These are phyloP conservation scores for Acrobasis repandana DNA, from an alignment of 2,888 invertebrate species.

Conservation along the genomic window DNA sequence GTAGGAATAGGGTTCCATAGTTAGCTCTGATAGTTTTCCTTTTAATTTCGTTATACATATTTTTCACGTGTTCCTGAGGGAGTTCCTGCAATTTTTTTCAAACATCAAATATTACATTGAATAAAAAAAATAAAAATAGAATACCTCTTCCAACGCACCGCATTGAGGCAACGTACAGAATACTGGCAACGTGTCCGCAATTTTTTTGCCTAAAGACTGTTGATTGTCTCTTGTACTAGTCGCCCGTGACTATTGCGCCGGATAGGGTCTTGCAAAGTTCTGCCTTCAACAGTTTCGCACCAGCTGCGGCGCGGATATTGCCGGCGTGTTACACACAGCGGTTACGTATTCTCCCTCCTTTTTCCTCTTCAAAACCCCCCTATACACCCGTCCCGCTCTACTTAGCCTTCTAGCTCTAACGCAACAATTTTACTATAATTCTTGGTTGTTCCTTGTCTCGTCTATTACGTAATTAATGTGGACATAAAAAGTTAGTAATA, in stretches of 20 bases:
- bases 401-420: not conserved
- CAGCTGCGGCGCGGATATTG: slow-evolving; percentile 22
- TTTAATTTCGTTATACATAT: too few relatives aligned
- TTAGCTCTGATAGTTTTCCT: too few relatives aligned
- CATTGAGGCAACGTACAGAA: too few relatives aligned
- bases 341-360: slow-evolving; percentile 11
- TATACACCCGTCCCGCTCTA: not conserved
- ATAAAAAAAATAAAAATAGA: too few relatives aligned
- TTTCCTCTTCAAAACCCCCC: not conserved
- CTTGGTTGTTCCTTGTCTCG: not conserved
- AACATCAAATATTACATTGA: too few relatives aligned
- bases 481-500: slow-evolving; percentile 1
- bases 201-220: too few relatives aligned
- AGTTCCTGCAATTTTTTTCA: too few relatives aligned
- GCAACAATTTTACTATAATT: not conserved
- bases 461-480: slow-evolving; percentile 5
- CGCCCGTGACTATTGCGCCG: slow-evolving; percentile 20
- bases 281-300: slow-evolving; percentile 19
- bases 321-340: slow-evolving; percentile 13
- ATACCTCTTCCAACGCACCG: too few relatives aligned
- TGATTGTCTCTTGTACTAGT: slow-evolving; percentile 16
- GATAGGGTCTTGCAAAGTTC: slow-evolving; percentile 21
- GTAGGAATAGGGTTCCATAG: too few relatives aligned
- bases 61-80: too few relatives aligned
- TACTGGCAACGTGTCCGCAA: too few relatives aligned